Percentiles rank a stretch among this genome's conserved stretches.
Conservation (phyloP, 2,113 vertebrate genomes). For the Dermatemys mawii region DNA sequence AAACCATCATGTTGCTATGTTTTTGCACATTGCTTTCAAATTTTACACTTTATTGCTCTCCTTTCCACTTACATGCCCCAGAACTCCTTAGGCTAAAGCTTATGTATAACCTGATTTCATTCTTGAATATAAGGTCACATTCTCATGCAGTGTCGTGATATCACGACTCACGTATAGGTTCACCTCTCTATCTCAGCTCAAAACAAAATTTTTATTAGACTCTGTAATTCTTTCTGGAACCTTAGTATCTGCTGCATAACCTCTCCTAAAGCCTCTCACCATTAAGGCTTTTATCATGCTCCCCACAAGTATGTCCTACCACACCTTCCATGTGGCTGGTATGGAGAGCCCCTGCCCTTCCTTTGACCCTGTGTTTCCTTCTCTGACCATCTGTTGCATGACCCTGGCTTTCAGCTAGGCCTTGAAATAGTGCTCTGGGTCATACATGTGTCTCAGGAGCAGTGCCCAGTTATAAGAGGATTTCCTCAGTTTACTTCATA, state of each 20-base stretch:
- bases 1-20: background rate
- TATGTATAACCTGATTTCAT: background rate
- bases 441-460: background rate
- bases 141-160: background rate
- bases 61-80: background rate
- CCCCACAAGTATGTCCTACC: background rate
- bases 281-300: background rate
- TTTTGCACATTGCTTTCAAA: slow-evolving; percentile 33
- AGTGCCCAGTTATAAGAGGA: background rate
- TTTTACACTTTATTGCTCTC: background rate
- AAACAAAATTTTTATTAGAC: background rate
- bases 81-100: background rate
- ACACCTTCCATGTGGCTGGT: background rate
- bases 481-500: background rate
- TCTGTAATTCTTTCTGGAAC: background rate
- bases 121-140: background rate
- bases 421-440: background rate
- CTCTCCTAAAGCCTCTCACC: background rate
- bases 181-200: background rate
- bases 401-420: background rate
- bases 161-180: background rate
- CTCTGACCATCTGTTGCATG: background rate
- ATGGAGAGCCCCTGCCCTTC: background rate
- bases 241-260: background rate
- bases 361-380: background rate